A percentile compares a stretch with the other conserved stretches of the same genome.
Evolutionary conservation across 2,113 vertebrate genomes (phyloP).

Genomic region (Dasypus novemcinctus): DNA sequence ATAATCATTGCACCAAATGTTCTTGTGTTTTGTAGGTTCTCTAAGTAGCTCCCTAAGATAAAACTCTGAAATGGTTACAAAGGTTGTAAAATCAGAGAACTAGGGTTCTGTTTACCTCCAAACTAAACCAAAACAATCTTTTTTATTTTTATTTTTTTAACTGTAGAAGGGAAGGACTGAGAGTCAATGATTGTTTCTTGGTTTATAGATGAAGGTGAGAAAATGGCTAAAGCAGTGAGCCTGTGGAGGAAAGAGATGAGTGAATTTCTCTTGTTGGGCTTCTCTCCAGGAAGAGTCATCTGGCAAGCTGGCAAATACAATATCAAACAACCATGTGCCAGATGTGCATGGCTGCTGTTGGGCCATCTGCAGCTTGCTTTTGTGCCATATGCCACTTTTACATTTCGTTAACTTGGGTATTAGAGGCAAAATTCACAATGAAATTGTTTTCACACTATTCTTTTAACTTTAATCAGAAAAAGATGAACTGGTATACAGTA

Average conservation of each 20-base stretch:
- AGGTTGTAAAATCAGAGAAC: constrained; percentile 36
- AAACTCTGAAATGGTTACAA: constrained; percentile 36
- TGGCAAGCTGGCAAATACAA: constrained; percentile 69
- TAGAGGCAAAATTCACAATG: constrained; percentile 61
- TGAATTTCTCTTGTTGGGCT: constrained; percentile 62
- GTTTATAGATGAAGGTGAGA: constrained; percentile 28
- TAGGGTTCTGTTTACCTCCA: background rate
- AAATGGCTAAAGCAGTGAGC: constrained; percentile 47
- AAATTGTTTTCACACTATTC: constrained; percentile 64
- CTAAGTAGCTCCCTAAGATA: constrained; percentile 50
- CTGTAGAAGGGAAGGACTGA: background rate
- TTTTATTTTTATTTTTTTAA: background rate
- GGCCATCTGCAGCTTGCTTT: constrained; percentile 76
- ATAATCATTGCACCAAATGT: constrained; percentile 48
- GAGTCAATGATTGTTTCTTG: background rate
- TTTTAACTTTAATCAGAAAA: constrained; percentile 53
- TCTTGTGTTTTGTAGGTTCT: constrained; percentile 59
- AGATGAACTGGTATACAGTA: background rate
- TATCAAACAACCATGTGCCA: constrained; percentile 77
- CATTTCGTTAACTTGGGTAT: constrained; percentile 61
- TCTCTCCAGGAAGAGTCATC: constrained; percentile 70
- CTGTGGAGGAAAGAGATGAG: constrained; percentile 63
- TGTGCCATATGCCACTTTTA: constrained; percentile 76
- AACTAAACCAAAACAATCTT: background rate
- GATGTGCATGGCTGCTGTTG: constrained; percentile 77